Percentiles rank a stretch among this genome's conserved stretches.
Conservation (phyloP, 2,113 vertebrate species). For the Pipa parva region DNA sequence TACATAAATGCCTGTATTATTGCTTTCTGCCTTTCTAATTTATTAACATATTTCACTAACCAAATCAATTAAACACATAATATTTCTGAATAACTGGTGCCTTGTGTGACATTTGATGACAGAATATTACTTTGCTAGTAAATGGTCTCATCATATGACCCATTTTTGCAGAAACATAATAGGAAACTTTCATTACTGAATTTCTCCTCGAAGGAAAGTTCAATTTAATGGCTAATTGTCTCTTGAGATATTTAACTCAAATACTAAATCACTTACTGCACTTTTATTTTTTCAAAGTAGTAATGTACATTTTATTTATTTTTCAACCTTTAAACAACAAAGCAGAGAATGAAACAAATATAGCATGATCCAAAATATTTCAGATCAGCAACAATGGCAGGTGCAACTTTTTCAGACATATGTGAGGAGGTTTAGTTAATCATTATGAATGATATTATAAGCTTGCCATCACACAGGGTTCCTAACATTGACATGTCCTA, state of each 20-base stretch:
- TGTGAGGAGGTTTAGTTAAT: no score
- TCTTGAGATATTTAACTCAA: slow-evolving; percentile 6
- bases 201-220: background rate
- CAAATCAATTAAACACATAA: background rate
- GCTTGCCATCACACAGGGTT: no score
- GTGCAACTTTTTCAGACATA: no score
- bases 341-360: no score
- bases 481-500: no score
- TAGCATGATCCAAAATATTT: no score
- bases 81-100: background rate
- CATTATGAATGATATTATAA: no score
- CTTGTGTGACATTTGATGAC: slow-evolving; percentile 11
- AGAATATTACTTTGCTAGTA: background rate
- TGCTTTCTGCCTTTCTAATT: slow-evolving; percentile 6
- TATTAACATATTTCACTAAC: background rate
- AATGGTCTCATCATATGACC: slow-evolving; percentile 6
- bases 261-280: no score
- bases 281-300: no score
- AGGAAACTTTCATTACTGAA: background rate
- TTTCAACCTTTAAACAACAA: no score
- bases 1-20: background rate
- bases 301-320: no score
- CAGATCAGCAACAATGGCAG: no score
- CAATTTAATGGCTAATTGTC: background rate
- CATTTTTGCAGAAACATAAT: slow-evolving; percentile 9